phyloP scores from a whole-genome alignment of 1,140 invertebrate genomes.

The Teleopsis dalmanni region DNA sequence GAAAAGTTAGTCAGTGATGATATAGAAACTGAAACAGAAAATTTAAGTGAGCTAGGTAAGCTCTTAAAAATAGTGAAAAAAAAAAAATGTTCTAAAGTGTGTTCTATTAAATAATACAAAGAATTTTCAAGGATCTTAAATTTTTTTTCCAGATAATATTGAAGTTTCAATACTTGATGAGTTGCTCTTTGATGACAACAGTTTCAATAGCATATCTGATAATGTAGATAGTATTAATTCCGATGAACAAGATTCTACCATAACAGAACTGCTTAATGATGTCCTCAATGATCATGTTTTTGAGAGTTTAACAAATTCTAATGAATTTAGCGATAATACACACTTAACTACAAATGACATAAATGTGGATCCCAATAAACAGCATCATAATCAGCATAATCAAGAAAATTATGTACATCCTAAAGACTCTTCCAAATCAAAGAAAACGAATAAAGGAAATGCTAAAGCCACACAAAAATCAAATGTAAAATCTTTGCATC shows the following conservation, averaged over 20 bases:
- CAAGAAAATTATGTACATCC: not conserved
- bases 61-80: not conserved
- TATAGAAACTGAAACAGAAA: too few species aligned
- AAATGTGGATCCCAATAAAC: too few species aligned
- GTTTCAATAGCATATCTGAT: too few species aligned
- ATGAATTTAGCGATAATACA: too few species aligned
- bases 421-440: not conserved
- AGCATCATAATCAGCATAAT: not conserved
- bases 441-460: not conserved
- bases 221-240: not conserved
- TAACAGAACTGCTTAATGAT: too few species aligned
- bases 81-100: not conserved
- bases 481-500: slow-evolving; percentile 22
- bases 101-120: not conserved
- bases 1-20: too few species aligned
- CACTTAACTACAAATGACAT: too few species aligned
- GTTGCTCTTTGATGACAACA: not conserved
- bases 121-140: not conserved
- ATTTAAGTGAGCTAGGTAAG: not conserved
- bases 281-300: too few species aligned
- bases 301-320: too few species aligned
- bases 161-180: not conserved
- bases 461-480: too few species aligned
- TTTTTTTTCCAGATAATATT: not conserved
- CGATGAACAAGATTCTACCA: too few species aligned